phyloP scores from a whole-genome alignment of 2,797 vertebrate genomes.

The Pseudochirops corinnae region DNA sequence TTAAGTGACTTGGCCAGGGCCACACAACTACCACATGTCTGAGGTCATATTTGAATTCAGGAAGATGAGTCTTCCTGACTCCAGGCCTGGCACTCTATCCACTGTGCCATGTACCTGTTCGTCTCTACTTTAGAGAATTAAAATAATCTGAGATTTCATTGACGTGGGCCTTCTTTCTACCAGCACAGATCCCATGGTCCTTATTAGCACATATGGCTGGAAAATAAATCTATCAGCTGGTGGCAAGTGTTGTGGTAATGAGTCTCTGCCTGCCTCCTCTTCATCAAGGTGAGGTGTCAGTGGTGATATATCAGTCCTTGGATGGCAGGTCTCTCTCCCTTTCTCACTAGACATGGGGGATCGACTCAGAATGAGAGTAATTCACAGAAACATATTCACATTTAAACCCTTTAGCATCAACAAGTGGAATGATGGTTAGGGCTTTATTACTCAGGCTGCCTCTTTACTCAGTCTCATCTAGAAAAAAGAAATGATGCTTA shows the following conservation, averaged over 20 bases:
- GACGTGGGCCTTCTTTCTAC: too few relatives aligned
- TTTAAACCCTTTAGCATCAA: background rate
- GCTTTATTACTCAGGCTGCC: background rate
- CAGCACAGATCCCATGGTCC: too few relatives aligned
- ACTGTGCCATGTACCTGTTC: too few relatives aligned
- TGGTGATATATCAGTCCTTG: background rate
- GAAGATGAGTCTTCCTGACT: too few relatives aligned
- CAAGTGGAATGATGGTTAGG: background rate
- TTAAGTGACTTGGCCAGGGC: too few relatives aligned
- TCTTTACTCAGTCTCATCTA: background rate
- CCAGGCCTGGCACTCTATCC: too few relatives aligned
- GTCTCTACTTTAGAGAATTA: too few relatives aligned
- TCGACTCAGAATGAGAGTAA: background rate
- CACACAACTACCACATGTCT: too few relatives aligned
- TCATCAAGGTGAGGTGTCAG: background rate
- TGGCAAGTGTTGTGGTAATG: background rate
- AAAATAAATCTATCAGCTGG: background rate
- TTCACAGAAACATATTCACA: background rate
- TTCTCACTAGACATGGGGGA: background rate
- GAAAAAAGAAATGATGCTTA: background rate
- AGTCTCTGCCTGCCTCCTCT: background rate
- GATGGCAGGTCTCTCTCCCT: background rate
- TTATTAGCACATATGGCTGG: background rate
- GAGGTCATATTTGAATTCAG: too few relatives aligned
- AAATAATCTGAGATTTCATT: too few relatives aligned